Evolutionary conservation across 64 coral and sea anemone genomes (phyloP).

Genomic region (Montipora sp.): DNA sequence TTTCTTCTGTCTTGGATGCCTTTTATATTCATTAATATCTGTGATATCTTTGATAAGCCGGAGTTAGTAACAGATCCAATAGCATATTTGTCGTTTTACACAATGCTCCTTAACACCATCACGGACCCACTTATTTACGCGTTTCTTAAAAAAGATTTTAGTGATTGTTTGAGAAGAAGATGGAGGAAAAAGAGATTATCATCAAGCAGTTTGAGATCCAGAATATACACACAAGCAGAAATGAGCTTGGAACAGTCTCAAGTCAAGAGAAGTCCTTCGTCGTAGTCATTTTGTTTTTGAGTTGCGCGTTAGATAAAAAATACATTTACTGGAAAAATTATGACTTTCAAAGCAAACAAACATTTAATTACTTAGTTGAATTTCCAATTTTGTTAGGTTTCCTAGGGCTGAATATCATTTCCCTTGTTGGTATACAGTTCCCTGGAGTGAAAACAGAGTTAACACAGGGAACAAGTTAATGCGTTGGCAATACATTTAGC

Average conservation of each 20-base stretch:
- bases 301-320: too few species aligned
- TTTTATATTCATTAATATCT: constrained; percentile 84
- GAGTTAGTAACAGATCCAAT: constrained; percentile 64
- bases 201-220: neutral
- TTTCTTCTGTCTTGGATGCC: constrained; percentile 90
- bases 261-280: neutral
- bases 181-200: constrained; percentile 20
- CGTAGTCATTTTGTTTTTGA: neutral
- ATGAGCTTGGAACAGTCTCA: neutral
- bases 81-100: constrained; percentile 78
- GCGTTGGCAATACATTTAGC: too few species aligned
- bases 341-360: too few species aligned
- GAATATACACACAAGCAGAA: neutral
- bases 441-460: too few species aligned
- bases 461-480: too few species aligned
- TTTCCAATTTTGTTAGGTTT: too few species aligned
- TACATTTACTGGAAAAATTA: too few species aligned
- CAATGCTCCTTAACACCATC: constrained; percentile 82
- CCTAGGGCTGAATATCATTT: too few species aligned
- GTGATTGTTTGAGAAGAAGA: constrained; percentile 62
- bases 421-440: too few species aligned
- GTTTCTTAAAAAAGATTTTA: constrained; percentile 89
- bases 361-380: too few species aligned
- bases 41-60: constrained; percentile 56
- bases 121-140: constrained; percentile 87